Evolutionary conservation across 2,888 invertebrate genomes (phyloP).

Genomic region (Clostera curtula): DNA sequence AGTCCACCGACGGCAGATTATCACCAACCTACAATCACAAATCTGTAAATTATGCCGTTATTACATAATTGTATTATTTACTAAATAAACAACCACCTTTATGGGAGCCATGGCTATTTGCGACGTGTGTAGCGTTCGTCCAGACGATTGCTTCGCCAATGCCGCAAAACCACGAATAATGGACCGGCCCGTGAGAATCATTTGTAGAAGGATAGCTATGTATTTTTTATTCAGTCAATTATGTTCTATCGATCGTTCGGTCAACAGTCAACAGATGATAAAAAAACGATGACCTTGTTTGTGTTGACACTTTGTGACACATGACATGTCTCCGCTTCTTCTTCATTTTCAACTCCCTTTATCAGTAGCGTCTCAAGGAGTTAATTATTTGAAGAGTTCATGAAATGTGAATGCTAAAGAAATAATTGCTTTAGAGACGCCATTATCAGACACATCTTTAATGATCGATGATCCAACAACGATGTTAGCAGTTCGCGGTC

Average conservation of each 20-base stretch:
- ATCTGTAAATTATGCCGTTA: constrained; percentile 22
- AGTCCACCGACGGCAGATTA: constrained; percentile 82
- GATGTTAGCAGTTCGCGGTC: too few relatives aligned
- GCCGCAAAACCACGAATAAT: constrained; percentile 54
- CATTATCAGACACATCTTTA: too few relatives aligned
- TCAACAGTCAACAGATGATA: constrained; percentile 22
- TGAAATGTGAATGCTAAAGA: too few relatives aligned
- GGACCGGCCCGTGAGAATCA: constrained; percentile 56
- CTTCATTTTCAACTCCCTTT: too few relatives aligned
- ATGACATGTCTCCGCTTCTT: too few relatives aligned
- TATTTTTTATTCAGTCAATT: constrained; percentile 37
- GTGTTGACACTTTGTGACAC: constrained; percentile 8
- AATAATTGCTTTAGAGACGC: too few relatives aligned
- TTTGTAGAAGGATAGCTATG: constrained; percentile 45
- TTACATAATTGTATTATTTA: constrained; percentile 39
- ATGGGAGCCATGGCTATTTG: constrained; percentile 59
- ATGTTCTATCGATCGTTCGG: constrained; percentile 30
- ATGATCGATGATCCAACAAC: too few relatives aligned
- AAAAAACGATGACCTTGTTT: constrained; percentile 11
- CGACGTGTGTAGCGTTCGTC: constrained; percentile 53
- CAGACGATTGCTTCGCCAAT: constrained; percentile 46
- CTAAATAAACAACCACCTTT: constrained; percentile 36
- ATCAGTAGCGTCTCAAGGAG: too few relatives aligned
- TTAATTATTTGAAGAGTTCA: too few relatives aligned
- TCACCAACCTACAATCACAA: constrained; percentile 84